phyloP scores from a whole-genome alignment of 2,888 invertebrate species.

The Nemotelus pantherinus region DNA sequence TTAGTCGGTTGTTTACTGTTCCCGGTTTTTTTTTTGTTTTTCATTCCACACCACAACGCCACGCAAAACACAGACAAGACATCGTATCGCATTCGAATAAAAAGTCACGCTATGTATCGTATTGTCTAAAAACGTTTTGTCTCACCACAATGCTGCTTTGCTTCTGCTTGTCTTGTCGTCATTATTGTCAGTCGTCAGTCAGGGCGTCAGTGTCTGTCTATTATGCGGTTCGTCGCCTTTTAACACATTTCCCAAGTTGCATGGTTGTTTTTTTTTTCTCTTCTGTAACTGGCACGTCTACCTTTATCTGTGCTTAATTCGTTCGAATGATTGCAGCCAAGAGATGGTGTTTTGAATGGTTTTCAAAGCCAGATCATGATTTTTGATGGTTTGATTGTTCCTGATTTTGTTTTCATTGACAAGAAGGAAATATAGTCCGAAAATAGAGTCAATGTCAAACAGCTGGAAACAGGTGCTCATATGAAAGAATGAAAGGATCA shows the following conservation, averaged over 20 bases:
- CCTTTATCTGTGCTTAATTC: neutral
- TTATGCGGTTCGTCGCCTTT: conserved; percentile 53
- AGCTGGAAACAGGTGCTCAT: conserved; percentile 15
- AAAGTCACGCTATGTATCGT: conserved; percentile 34
- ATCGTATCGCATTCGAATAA: conserved; percentile 3
- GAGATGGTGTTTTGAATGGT: too few species aligned
- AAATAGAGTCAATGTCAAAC: neutral
- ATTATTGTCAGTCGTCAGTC: conserved; percentile 36
- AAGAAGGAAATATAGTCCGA: too few species aligned
- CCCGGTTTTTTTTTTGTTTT: neutral
- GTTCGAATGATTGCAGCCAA: neutral
- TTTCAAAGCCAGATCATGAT: too few species aligned
- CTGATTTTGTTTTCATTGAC: too few species aligned
- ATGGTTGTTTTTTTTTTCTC: neutral
- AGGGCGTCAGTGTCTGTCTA: conserved; percentile 46
- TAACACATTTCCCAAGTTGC: conserved; percentile 47
- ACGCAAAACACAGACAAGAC: too few species aligned
- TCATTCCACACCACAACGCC: too few species aligned
- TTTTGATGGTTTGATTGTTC: too few species aligned
- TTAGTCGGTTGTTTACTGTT: neutral
- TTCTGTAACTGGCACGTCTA: neutral
- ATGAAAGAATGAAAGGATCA: neutral
- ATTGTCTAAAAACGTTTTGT: neutral
- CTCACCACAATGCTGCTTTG: neutral
- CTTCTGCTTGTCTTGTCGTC: conserved; percentile 6